Evolutionary conservation across 2,888 invertebrate species (phyloP).

Genomic region (Drosophila heteroneura): DNA sequence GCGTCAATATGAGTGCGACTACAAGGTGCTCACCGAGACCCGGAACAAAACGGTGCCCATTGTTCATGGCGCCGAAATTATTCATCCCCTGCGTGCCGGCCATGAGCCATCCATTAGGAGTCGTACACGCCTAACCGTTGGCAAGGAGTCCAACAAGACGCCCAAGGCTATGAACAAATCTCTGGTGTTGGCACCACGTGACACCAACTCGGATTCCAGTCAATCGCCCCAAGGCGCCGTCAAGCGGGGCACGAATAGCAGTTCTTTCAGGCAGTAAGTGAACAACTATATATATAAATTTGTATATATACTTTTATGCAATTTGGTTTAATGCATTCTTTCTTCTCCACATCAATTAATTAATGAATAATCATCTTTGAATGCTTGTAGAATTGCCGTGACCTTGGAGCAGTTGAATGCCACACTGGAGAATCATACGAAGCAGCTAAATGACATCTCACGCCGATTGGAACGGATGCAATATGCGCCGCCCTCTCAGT

Average conservation of each 20-base stretch:
- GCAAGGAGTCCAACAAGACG: slow-evolving; percentile 1
- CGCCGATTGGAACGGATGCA: slow-evolving; percentile 82
- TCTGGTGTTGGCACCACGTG: slow-evolving; percentile 81
- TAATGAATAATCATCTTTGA: neutral
- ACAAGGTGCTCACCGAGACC: slow-evolving; percentile 91
- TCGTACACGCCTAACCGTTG: slow-evolving; percentile 20
- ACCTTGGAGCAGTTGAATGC: slow-evolving; percentile 86
- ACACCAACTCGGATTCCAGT: slow-evolving; percentile 86
- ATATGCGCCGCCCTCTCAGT: slow-evolving; percentile 69
- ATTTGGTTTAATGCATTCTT: neutral
- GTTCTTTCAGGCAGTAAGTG: slow-evolving; percentile 70
- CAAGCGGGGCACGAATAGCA: slow-evolving; percentile 55
- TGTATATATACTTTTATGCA: neutral
- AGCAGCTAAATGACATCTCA: slow-evolving; percentile 85
- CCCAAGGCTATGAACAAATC: slow-evolving; percentile 63
- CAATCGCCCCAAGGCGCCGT: slow-evolving; percentile 83
- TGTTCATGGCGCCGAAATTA: slow-evolving; percentile 36
- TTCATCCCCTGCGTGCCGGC: slow-evolving; percentile 32
- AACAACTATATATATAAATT: neutral
- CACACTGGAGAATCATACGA: slow-evolving; percentile 86
- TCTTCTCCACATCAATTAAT: neutral
- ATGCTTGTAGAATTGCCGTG: slow-evolving; percentile 85
- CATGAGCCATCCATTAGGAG: slow-evolving; percentile 21
- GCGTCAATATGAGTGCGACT: slow-evolving; percentile 94
- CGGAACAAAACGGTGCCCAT: slow-evolving; percentile 90